phyloP scores from a whole-genome alignment of 2,888 invertebrate genomes.

The Ypsolopha sequella region DNA sequence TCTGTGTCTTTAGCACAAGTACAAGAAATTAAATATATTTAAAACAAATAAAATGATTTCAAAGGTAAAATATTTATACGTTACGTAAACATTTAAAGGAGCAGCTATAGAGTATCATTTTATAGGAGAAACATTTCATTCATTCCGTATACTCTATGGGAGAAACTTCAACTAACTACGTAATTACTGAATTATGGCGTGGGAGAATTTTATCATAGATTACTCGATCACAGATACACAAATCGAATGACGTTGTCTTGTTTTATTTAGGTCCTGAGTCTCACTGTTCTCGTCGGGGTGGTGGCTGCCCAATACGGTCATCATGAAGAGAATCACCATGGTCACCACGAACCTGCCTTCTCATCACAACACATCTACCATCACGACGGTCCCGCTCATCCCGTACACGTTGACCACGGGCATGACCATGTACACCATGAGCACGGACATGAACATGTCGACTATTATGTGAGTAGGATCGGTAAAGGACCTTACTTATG shows the following conservation, averaged over 20 bases:
- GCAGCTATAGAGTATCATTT: no score
- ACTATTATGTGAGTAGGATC: conserved; percentile 25
- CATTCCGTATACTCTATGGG: no score
- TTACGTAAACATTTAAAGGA: no score
- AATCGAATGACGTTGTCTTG: no score
- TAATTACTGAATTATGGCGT: no score
- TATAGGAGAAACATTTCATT: no score
- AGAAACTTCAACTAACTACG: no score
- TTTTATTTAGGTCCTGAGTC: conserved; percentile 21
- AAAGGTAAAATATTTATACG: conserved; percentile 35
- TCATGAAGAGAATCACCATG: conserved; percentile 14
- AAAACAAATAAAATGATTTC: conserved; percentile 36
- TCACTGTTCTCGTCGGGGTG: conserved; percentile 29
- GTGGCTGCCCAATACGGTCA: conserved; percentile 29
- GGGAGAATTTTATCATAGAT: no score
- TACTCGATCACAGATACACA: no score
- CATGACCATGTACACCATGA: conserved; percentile 2
- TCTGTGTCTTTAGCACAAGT: conserved; percentile 24
- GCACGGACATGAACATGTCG: conserved; percentile 24
- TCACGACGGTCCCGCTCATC: conserved; percentile 37
- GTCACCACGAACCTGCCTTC: conserved; percentile 38
- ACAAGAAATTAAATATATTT: conserved; percentile 18
- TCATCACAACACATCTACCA: conserved; percentile 47
- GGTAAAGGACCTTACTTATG: no score
- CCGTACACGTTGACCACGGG: conserved; percentile 16